Evolutionary conservation across 2,113 vertebrate genomes (phyloP), one percentile per base, ranked within the genome.

Genomic region (Apteryx mantelli): DNA sequence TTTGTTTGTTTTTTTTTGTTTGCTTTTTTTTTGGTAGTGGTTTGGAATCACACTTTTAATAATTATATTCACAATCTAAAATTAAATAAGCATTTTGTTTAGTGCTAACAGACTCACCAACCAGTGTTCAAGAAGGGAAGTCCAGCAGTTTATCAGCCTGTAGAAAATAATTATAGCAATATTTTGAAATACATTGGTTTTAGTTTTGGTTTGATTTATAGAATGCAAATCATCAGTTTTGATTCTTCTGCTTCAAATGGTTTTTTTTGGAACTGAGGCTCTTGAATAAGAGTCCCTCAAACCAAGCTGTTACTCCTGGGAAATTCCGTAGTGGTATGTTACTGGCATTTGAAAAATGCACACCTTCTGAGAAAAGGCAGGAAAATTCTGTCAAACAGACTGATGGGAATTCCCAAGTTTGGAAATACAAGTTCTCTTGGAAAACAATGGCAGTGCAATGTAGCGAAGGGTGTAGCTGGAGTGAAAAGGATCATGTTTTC

Each of bases 381-480:
- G 97, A 98, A 99, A 98, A 98, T 96, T 97, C 97, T 99, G 98
- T 99, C 98, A 98, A 97, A 98, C 97, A 98, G 97, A 98, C 97
- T 98, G 98, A 98, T 97, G 98, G 97, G 97, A 98, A 99, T 98
- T 98, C 98, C 98, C 98, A 96, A 97, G 98, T 97, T 98, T 95
- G 96, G 97, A 96, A 96, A 95, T 91, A 88, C 52, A 94, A 97
- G 83, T 91, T 91, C 66, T 93, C 87, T 88, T 97, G 96, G 91
- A 97, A 96, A 97, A 97, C 89, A 96, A 93, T 97, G 90, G 91
- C 88, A 95, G 52, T 70, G 20, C 50, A 21, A 95, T 98, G 94
- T 97, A 78, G 96, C 92, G 82, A 83, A 71, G 82, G 82, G 96
- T 98, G 76, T 95, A 58, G 95, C 65, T 94, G 85, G 82, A 91